Conservation (phyloP, 2,113 vertebrate species). For the Galeopterus variegatus region DNA sequence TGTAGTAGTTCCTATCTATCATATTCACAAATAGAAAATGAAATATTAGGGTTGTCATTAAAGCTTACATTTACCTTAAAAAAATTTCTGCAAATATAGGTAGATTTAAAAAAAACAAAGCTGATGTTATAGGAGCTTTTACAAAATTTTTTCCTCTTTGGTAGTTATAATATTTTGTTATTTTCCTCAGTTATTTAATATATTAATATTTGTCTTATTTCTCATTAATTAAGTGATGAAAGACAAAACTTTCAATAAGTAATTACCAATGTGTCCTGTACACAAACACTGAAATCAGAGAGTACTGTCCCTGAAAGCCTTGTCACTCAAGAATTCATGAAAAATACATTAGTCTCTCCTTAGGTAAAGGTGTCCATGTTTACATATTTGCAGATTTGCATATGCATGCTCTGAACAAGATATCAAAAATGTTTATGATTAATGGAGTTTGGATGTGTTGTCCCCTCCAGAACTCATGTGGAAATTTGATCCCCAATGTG, state of each 20-base stretch:
- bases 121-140: constrained; percentile 68
- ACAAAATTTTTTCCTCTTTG: constrained; percentile 77
- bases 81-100: background rate
- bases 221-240: constrained; percentile 85
- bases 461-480: no score
- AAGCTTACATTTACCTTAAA: constrained; percentile 72
- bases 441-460: no score
- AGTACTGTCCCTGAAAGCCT: constrained; percentile 79
- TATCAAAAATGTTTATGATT: constrained; percentile 67
- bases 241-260: constrained; percentile 86
- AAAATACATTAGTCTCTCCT: constrained; percentile 85
- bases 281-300: constrained; percentile 84
- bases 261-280: constrained; percentile 84
- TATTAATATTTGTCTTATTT: constrained; percentile 83
- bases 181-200: constrained; percentile 82
- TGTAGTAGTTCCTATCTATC: constrained; percentile 38
- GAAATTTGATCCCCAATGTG: no score
- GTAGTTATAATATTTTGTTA: constrained; percentile 81
- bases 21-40: constrained; percentile 58
- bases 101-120: constrained; percentile 30
- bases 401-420: constrained; percentile 75
- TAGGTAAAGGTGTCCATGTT: constrained; percentile 83
- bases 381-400: constrained; percentile 85
- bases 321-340: constrained; percentile 84
- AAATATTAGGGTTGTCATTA: constrained; percentile 66